Evolutionary conservation across 1,140 invertebrate genomes (phyloP).

Genomic region (Papilio polyxenes): DNA sequence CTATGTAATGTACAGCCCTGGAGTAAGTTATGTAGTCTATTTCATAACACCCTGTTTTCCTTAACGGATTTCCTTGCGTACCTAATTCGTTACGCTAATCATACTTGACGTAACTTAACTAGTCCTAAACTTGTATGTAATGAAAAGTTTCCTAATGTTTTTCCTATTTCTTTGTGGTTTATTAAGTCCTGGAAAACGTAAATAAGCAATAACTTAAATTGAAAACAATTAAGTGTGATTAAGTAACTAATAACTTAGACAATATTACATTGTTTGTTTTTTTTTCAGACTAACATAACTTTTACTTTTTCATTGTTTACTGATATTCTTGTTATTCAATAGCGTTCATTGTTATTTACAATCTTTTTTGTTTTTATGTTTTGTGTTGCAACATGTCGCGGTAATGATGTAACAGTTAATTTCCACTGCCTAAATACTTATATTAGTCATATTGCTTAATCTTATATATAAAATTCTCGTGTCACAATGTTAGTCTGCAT

Average conservation of each 20-base stretch:
- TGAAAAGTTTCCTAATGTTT: background rate
- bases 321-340: conserved; percentile 3
- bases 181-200: background rate
- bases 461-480: too few species aligned
- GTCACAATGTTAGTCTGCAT: too few species aligned
- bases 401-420: background rate
- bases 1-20: background rate
- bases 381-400: conserved; percentile 19
- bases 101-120: conserved; percentile 1
- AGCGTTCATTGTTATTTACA: conserved; percentile 20
- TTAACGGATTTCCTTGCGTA: conserved; percentile 65
- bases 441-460: background rate
- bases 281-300: background rate
- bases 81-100: background rate
- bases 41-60: conserved; percentile 54
- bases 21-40: conserved; percentile 32
- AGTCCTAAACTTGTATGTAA: background rate
- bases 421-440: background rate
- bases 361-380: conserved; percentile 4
- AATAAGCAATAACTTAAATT: conserved; percentile 22
- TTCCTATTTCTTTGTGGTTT: background rate
- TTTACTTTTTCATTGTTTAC: conserved; percentile 22
- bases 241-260: conserved; percentile 17
- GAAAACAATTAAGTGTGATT: conserved; percentile 10
- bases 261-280: conserved; percentile 11